A percentile compares a stretch with the other conserved stretches of the same genome.
phyloP scores from a whole-genome alignment of 2,797 vertebrate species.

The Avahi laniger region DNA sequence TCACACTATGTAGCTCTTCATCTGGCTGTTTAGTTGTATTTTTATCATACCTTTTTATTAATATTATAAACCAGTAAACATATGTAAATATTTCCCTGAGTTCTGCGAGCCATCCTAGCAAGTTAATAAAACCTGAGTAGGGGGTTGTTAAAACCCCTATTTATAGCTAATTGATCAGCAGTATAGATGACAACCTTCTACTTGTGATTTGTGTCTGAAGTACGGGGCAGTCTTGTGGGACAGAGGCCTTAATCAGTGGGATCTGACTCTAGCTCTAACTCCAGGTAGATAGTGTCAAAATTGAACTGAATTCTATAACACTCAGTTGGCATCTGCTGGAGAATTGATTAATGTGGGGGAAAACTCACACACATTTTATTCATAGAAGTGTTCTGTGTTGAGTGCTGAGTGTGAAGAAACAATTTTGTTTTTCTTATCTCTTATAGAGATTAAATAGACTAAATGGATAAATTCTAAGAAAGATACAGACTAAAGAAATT shows the following conservation, averaged over 20 bases:
- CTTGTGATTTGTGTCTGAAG: not conserved
- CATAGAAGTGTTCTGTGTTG: not conserved
- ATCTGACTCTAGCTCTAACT: not conserved
- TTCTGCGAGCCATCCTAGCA: not conserved
- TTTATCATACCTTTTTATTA: too few species aligned
- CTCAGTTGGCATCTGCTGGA: not conserved
- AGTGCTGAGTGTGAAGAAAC: not conserved
- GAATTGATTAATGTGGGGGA: not conserved
- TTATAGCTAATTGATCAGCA: not conserved
- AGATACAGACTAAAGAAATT: not conserved
- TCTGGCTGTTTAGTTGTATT: not conserved
- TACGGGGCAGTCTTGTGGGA: too few species aligned
- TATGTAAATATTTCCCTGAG: not conserved
- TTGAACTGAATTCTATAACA: not conserved
- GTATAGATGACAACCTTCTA: not conserved
- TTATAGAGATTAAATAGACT: not conserved
- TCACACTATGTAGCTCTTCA: not conserved
- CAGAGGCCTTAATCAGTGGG: not conserved
- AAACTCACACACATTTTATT: not conserved
- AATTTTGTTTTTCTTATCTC: not conserved
- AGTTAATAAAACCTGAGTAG: not conserved
- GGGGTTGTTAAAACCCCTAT: not conserved
- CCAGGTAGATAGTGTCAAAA: not conserved
- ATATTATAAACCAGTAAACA: not conserved
- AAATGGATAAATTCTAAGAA: not conserved